phyloP scores from a whole-genome alignment of 2,888 invertebrate genomes.

The Drosophila rellima region DNA sequence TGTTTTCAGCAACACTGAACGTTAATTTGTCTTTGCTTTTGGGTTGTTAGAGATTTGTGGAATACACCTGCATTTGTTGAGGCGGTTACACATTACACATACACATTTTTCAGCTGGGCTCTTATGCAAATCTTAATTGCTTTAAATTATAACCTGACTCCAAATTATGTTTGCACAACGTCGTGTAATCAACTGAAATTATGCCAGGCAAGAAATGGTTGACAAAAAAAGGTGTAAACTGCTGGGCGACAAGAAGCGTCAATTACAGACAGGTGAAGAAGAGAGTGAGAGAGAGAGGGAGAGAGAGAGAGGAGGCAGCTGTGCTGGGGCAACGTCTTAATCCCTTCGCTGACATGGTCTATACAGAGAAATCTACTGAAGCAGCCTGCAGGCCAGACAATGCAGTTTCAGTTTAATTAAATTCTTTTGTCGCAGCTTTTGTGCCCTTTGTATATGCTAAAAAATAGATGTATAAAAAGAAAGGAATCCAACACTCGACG shows the following conservation, averaged over 20 bases:
- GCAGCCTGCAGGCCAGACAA: constrained; percentile 45
- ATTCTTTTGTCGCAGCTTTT: constrained; percentile 72
- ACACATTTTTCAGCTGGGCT: constrained; percentile 56
- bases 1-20: too few relatives aligned
- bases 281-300: not conserved
- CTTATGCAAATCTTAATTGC: constrained; percentile 73
- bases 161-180: constrained; percentile 68
- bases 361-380: not conserved
- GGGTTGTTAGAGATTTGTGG: not conserved
- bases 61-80: constrained; percentile 28
- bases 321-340: constrained; percentile 57
- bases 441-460: constrained; percentile 57
- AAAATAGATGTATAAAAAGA: constrained; percentile 28
- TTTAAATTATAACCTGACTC: constrained; percentile 57
- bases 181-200: constrained; percentile 55
- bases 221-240: constrained; percentile 13
- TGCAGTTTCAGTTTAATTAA: constrained; percentile 70
- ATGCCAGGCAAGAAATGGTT: constrained; percentile 5
- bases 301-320: constrained; percentile 3
- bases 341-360: constrained; percentile 62
- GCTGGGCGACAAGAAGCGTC: constrained; percentile 28
- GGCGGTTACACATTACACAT: constrained; percentile 35
- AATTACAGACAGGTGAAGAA: constrained; percentile 34
- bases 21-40: too few relatives aligned
- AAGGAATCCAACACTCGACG: constrained; percentile 50